Conservation (phyloP, 2,888 invertebrate genomes). For the Stratiomys singularior region DNA sequence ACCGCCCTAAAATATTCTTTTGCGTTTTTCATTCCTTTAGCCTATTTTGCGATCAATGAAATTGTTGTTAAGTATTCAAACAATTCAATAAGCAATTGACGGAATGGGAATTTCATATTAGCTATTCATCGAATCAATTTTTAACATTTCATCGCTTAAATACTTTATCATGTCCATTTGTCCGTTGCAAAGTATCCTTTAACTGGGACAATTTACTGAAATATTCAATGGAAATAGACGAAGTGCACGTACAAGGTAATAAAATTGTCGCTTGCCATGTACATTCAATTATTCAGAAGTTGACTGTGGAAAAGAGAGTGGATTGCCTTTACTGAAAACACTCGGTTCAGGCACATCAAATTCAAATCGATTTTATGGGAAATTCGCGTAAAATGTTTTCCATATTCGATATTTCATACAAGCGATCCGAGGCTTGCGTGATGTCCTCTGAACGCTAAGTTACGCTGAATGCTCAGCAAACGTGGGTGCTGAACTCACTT, state of each 20-base stretch:
- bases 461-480: too few species aligned
- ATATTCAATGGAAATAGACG: background rate
- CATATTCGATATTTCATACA: slow-evolving; percentile 2
- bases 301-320: background rate
- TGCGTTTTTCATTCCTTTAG: too few species aligned
- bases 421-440: background rate
- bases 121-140: background rate
- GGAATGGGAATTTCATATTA: background rate
- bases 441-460: background rate
- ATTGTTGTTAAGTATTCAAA: background rate
- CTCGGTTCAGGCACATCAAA: background rate
- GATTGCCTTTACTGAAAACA: background rate
- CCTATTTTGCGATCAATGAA: background rate
- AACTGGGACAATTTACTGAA: slow-evolving; percentile 3
- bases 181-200: background rate
- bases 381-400: slow-evolving; percentile 2
- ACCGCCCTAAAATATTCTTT: too few species aligned
- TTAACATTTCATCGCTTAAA: background rate
- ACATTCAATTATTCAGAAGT: background rate
- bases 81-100: background rate
- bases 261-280: slow-evolving; percentile 5
- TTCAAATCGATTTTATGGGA: slow-evolving; percentile 2
- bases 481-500: too few species aligned
- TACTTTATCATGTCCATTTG: slow-evolving; percentile 1
- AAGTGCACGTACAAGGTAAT: slow-evolving; percentile 1